A percentile compares a stretch with the other conserved stretches of the same genome.
These are phyloP conservation scores for Cromileptes altivelis DNA, from an alignment of 2,113 vertebrate species.

Conservation along the genomic window DNA sequence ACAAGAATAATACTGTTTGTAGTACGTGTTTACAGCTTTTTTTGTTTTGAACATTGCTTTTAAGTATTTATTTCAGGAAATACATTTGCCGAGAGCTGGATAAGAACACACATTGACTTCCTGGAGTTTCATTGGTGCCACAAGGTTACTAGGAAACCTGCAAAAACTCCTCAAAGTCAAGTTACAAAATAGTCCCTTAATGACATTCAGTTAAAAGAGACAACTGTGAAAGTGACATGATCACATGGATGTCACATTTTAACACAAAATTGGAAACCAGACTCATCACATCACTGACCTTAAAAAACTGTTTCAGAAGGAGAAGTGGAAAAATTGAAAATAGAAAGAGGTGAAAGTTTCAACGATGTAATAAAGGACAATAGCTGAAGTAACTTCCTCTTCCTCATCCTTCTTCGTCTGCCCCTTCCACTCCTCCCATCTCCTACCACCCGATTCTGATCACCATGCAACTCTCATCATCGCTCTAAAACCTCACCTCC, in stretches of 20 bases:
- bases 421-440: constrained; percentile 46
- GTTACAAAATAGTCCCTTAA: neutral
- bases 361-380: neutral
- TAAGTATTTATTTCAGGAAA: neutral
- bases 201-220: neutral
- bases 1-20: neutral
- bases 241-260: constrained; percentile 51
- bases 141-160: neutral
- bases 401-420: constrained; percentile 36
- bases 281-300: constrained; percentile 18
- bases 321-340: constrained; percentile 39
- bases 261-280: neutral
- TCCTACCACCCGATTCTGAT: constrained; percentile 19
- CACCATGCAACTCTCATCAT: constrained; percentile 43
- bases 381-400: constrained; percentile 28
- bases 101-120: no score
- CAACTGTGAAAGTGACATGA: constrained; percentile 8
- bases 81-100: neutral
- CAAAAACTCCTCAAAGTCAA: neutral
- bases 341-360: constrained; percentile 4
- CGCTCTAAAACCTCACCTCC: constrained; percentile 47
- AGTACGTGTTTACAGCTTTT: neutral
- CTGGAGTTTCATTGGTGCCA: neutral
- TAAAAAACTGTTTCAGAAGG: neutral
- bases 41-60: neutral